Evolutionary conservation across 2,888 invertebrate genomes (phyloP).

Genomic region (Agapetus fuscipes): DNA sequence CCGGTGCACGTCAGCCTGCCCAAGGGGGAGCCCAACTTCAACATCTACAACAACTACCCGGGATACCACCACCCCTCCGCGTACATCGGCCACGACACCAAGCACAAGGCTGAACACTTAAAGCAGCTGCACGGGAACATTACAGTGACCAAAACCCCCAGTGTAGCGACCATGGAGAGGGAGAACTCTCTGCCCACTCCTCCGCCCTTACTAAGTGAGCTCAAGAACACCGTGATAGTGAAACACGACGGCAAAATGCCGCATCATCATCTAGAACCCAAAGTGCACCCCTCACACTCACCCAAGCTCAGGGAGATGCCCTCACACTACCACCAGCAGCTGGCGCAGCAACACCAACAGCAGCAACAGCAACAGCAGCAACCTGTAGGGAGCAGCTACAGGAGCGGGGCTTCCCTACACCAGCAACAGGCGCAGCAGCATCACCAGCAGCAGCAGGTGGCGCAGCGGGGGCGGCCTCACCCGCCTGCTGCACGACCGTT

Average conservation of each 20-base stretch:
- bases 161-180: conserved; percentile 25
- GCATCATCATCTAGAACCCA: conserved; percentile 48
- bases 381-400: conserved; percentile 26
- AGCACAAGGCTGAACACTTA: conserved; percentile 45
- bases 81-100: conserved; percentile 46
- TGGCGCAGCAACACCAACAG: conserved; percentile 30
- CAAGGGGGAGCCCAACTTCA: conserved; percentile 60
- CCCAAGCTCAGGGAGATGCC: conserved; percentile 48
- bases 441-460: conserved; percentile 24
- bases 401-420: conserved; percentile 23
- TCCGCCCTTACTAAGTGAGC: conserved; percentile 57
- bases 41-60: conserved; percentile 56
- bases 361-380: conserved; percentile 26
- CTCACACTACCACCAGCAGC: conserved; percentile 39
- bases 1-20: conserved; percentile 29
- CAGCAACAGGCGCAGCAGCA: conserved; percentile 24
- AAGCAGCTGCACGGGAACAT: conserved; percentile 25
- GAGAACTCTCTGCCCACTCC: conserved; percentile 48
- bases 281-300: conserved; percentile 47
- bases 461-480: conserved; percentile 32
- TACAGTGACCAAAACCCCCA: conserved; percentile 30
- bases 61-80: conserved; percentile 39
- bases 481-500: conserved; percentile 33
- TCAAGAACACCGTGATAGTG: conserved; percentile 68
- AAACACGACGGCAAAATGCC: conserved; percentile 61